Conservation (phyloP, 2,797 vertebrate genomes). For the Galaxias olidus region DNA sequence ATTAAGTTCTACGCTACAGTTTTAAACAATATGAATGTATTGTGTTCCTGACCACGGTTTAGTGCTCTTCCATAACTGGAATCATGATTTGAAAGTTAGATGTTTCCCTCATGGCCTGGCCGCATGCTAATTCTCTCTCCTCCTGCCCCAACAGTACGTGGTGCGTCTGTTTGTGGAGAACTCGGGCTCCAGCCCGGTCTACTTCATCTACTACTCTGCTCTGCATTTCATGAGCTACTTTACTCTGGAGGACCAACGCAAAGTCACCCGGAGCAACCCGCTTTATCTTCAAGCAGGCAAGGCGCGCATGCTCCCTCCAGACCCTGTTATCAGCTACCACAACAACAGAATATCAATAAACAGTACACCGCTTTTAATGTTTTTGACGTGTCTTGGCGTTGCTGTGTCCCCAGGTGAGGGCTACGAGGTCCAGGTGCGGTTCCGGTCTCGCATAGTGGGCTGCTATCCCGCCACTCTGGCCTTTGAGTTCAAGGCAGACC, state of each 20-base stretch:
- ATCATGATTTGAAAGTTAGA: too few relatives aligned
- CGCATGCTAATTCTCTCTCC: neutral
- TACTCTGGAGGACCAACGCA: constrained; percentile 61
- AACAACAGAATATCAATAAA: neutral
- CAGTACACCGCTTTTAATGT: neutral
- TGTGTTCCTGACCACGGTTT: too few relatives aligned
- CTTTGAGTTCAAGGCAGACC: constrained; percentile 79
- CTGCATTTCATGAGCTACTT: constrained; percentile 58
- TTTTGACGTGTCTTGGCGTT: neutral
- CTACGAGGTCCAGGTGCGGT: constrained; percentile 73
- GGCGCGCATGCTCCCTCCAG: neutral
- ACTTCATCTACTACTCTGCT: constrained; percentile 72
- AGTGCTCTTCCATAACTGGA: too few relatives aligned
- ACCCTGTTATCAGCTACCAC: neutral
- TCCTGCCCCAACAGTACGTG: neutral
- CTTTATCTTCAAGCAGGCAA: constrained; percentile 77
- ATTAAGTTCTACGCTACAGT: too few relatives aligned
- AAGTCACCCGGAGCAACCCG: constrained; percentile 60
- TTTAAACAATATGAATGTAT: too few relatives aligned
- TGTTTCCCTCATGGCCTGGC: too few relatives aligned
- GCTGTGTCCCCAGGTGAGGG: constrained; percentile 62
- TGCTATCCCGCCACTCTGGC: constrained; percentile 73
- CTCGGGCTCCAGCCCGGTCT: constrained; percentile 59
- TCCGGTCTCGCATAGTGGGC: constrained; percentile 71
- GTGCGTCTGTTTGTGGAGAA: constrained; percentile 77